Conservation (phyloP, 1,140 invertebrate genomes). For the Yoshiicerus persimilis region DNA sequence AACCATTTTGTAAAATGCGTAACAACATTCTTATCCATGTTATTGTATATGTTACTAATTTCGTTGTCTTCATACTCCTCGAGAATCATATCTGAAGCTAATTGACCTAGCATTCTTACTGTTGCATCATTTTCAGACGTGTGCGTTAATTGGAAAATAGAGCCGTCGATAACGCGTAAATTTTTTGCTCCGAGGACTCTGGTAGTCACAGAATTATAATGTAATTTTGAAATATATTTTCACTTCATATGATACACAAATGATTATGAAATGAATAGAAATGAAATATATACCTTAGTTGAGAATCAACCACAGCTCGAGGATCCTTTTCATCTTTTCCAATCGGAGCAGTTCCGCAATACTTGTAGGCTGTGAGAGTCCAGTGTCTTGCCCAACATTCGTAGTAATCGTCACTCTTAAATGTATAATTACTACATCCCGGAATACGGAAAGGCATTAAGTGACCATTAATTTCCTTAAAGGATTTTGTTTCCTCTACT, state of each 20-base stretch:
- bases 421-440: neutral
- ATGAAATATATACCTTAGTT: neutral
- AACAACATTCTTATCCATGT: neutral
- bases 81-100: neutral
- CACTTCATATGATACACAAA: neutral
- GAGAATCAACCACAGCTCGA: neutral
- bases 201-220: neutral
- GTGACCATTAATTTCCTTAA: neutral
- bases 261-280: neutral
- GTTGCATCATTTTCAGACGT: neutral
- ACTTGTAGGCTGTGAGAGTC: slow-evolving; percentile 29
- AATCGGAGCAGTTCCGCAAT: slow-evolving; percentile 30
- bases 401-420: slow-evolving; percentile 17
- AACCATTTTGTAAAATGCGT: neutral
- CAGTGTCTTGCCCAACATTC: slow-evolving; percentile 11
- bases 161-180: neutral
- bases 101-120: neutral
- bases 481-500: slow-evolving; percentile 21
- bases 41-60: neutral
- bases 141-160: neutral
- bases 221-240: neutral
- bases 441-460: slow-evolving; percentile 14
- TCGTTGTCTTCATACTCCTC: neutral
- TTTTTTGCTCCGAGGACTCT: neutral
- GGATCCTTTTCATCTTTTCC: neutral